These are phyloP conservation scores for Folsomia candida DNA, from an alignment of 2,888 invertebrate species.

Conservation along the genomic window DNA sequence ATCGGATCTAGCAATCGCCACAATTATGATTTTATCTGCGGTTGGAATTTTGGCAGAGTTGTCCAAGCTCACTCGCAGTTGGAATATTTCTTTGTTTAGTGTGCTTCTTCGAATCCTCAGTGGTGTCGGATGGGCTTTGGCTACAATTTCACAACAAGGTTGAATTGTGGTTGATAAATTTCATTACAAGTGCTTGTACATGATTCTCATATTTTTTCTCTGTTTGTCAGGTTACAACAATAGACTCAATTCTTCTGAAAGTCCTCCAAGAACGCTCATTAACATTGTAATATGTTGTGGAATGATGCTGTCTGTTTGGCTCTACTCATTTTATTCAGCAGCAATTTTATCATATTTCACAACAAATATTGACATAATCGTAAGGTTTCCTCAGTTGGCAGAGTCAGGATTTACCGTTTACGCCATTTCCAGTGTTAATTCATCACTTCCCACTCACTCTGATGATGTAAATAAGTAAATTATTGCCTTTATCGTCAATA, in stretches of 20 bases:
- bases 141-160: neutral
- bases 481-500: neutral
- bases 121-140: neutral
- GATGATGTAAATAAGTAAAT: too few species aligned
- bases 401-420: neutral
- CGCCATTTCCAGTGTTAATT: conserved; percentile 4
- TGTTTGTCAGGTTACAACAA: neutral
- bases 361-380: neutral
- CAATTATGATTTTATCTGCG: neutral
- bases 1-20: neutral
- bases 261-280: neutral
- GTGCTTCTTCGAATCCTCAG: neutral
- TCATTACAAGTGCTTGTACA: neutral
- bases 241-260: too few species aligned
- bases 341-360: neutral
- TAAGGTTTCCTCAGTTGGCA: neutral
- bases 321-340: neutral
- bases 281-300: neutral
- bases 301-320: neutral
- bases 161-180: neutral
- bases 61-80: neutral
- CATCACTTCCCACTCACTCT: neutral
- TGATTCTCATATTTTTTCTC: neutral
- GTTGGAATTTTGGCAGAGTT: neutral
- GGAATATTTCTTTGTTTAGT: neutral